Percentiles rank a stretch among this genome's conserved stretches.
These are phyloP conservation scores for Xerus inauris DNA, from an alignment of 2,113 vertebrate genomes.

Conservation along the genomic window DNA sequence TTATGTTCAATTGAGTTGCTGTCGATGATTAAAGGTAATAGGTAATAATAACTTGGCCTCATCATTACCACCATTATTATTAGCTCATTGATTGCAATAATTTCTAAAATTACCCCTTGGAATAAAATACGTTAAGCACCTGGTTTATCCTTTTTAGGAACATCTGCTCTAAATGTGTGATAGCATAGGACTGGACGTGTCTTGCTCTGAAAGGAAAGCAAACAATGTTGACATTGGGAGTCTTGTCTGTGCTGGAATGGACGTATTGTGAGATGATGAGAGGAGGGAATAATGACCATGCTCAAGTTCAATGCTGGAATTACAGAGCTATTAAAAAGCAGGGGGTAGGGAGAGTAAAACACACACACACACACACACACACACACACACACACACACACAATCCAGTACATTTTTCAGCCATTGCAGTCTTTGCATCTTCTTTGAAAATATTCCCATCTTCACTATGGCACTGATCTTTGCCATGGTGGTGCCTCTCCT, in stretches of 20 bases:
- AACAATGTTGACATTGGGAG: constrained; percentile 82
- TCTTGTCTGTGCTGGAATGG: constrained; percentile 78
- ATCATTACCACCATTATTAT: constrained; percentile 93
- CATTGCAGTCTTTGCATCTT: not conserved
- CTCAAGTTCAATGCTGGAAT: constrained; percentile 82
- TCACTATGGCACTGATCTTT: not conserved
- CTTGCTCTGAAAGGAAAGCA: constrained; percentile 85
- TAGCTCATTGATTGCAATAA: constrained; percentile 97
- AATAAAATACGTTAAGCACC: constrained; percentile 94
- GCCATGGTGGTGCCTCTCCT: not conserved
- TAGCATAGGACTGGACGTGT: constrained; percentile 84
- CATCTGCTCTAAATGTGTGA: constrained; percentile 90
- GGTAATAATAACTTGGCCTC: constrained; percentile 91
- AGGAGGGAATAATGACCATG: constrained; percentile 82
- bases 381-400: constrained; percentile 20
- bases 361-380: constrained; percentile 36
- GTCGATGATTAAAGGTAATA: constrained; percentile 96
- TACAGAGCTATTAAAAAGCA: constrained; percentile 73
- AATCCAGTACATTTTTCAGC: constrained; percentile 11
- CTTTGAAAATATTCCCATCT: not conserved
- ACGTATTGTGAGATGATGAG: constrained; percentile 80
- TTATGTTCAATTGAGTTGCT: constrained; percentile 94
- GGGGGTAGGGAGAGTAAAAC: constrained; percentile 1
- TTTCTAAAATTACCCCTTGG: constrained; percentile 94
- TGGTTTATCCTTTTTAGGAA: constrained; percentile 89